phyloP scores from a whole-genome alignment of 2,797 vertebrate genomes.

The Pseudocheirus occidentalis region DNA sequence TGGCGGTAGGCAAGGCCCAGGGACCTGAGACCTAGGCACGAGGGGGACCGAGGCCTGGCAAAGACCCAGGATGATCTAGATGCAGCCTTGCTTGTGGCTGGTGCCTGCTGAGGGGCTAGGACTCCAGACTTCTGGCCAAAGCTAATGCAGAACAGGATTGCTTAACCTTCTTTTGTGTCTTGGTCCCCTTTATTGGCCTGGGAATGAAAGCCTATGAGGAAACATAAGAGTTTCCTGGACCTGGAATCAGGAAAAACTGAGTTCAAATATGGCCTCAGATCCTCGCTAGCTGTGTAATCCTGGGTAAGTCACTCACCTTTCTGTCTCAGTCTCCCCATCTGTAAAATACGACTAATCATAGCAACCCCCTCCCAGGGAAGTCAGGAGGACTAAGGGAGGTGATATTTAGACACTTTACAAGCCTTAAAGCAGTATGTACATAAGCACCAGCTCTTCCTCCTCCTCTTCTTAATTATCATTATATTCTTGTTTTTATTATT shows the following conservation, averaged over 20 bases:
- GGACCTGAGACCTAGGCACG: background rate
- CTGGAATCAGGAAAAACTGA: background rate
- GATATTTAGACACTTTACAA: background rate
- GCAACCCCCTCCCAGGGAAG: background rate
- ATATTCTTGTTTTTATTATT: background rate
- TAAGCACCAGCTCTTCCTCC: background rate
- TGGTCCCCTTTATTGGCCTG: background rate
- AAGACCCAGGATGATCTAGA: background rate
- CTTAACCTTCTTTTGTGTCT: background rate
- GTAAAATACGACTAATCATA: background rate
- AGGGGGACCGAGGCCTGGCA: background rate
- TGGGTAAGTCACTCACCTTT: background rate
- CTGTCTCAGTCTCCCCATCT: background rate
- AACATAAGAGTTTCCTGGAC: background rate
- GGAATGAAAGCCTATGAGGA: background rate
- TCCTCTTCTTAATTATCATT: background rate
- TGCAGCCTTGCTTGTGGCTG: background rate
- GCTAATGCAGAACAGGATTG: background rate
- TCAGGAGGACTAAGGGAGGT: background rate
- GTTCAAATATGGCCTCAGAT: background rate
- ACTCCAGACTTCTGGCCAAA: background rate
- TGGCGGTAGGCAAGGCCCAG: background rate
- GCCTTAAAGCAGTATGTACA: background rate
- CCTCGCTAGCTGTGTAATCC: background rate
- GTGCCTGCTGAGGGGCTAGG: background rate